Evolutionary conservation across 1,140 invertebrate genomes (phyloP).

Genomic region (Camponotus pennsylvanicus): DNA sequence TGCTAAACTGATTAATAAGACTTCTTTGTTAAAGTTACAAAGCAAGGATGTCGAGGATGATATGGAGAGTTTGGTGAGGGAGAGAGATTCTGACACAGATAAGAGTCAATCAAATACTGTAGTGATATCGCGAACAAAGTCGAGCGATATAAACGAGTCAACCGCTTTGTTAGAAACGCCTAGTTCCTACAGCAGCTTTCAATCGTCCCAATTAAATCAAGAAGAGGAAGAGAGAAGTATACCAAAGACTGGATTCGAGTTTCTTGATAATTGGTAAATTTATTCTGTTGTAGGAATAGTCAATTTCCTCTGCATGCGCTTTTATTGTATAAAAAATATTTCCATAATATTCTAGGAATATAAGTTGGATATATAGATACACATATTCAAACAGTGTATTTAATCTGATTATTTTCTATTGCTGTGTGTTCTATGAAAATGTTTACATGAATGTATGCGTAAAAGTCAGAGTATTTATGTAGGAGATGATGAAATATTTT

Average conservation of each 20-base stretch:
- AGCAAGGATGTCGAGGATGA: conserved; percentile 77
- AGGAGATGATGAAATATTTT: conserved; percentile 17
- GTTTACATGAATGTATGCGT: not conserved
- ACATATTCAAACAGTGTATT: not conserved
- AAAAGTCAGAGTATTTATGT: conserved; percentile 21
- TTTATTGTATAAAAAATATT: conserved; percentile 19
- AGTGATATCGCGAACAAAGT: conserved; percentile 80
- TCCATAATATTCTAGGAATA: conserved; percentile 7
- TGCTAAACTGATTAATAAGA: conserved; percentile 82
- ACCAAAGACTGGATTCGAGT: conserved; percentile 92
- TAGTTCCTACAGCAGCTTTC: conserved; percentile 82
- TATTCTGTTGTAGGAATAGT: not conserved
- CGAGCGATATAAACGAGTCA: conserved; percentile 82
- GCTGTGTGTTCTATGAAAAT: conserved; percentile 3
- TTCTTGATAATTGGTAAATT: conserved; percentile 90
- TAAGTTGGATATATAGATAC: not conserved
- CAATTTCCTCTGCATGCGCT: not conserved
- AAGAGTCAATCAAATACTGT: conserved; percentile 78
- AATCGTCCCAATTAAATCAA: conserved; percentile 80
- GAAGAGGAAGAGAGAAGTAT: conserved; percentile 83
- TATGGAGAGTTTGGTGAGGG: conserved; percentile 80
- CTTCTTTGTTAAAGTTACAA: conserved; percentile 82
- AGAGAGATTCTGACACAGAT: conserved; percentile 72
- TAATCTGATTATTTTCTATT: conserved; percentile 4
- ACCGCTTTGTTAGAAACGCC: conserved; percentile 81